Conservation (phyloP, 2,888 invertebrate species). For the Drosophila prostipennis region DNA sequence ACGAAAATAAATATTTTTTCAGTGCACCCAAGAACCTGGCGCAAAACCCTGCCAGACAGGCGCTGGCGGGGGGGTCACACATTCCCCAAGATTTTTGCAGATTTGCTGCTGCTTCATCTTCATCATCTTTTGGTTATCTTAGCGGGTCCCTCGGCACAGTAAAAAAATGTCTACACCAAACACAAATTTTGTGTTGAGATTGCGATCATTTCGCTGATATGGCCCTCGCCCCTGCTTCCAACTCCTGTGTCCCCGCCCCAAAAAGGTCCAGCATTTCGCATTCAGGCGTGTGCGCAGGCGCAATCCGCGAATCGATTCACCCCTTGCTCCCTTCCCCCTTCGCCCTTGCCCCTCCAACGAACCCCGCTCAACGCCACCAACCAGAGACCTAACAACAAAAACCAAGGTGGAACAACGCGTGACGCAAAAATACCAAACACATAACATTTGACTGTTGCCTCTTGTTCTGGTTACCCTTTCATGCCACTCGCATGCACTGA, state of each 20-base stretch:
- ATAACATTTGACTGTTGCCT: slow-evolving; percentile 64
- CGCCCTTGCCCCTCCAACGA: background rate
- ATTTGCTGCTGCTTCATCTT: slow-evolving; percentile 76
- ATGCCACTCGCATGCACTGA: slow-evolving; percentile 60
- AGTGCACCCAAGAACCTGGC: background rate
- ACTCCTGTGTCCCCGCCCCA: slow-evolving; percentile 2
- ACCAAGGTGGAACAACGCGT: slow-evolving; percentile 70
- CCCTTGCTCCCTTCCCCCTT: background rate
- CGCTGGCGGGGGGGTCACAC: slow-evolving; percentile 51
- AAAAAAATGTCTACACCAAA: slow-evolving; percentile 79
- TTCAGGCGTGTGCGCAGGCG: slow-evolving; percentile 80
- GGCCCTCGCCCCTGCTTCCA: slow-evolving; percentile 42
- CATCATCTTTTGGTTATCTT: slow-evolving; percentile 66
- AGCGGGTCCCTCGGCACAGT: slow-evolving; percentile 52
- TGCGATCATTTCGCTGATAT: slow-evolving; percentile 79
- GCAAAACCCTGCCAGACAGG: slow-evolving; percentile 22
- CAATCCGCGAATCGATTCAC: slow-evolving; percentile 51
- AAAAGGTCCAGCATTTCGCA: slow-evolving; percentile 44
- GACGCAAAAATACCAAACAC: slow-evolving; percentile 80
- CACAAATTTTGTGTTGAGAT: slow-evolving; percentile 79
- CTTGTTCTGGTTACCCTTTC: slow-evolving; percentile 58
- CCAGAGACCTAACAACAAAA: slow-evolving; percentile 36
- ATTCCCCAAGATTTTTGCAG: slow-evolving; percentile 60
- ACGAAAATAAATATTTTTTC: too few species aligned
- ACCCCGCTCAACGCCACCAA: background rate